Evolutionary conservation across 2,888 invertebrate species (phyloP).

Genomic region (Nyleta sp.): DNA sequence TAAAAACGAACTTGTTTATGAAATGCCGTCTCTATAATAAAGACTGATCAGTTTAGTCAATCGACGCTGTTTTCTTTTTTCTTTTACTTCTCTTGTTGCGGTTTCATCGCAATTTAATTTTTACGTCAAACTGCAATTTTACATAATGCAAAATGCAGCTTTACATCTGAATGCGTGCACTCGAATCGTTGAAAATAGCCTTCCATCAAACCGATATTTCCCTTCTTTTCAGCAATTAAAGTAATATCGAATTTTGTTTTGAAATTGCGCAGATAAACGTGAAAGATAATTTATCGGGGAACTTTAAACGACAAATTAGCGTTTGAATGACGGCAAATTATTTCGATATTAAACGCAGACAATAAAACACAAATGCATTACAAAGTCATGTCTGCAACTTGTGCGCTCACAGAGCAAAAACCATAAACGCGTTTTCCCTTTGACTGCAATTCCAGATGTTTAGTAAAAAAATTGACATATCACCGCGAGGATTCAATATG

Average conservation of each 20-base stretch:
- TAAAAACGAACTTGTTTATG: slow-evolving; percentile 41
- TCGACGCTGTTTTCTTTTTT: neutral
- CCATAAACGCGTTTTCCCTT: slow-evolving; percentile 34
- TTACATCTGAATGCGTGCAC: no score
- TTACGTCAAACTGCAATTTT: no score
- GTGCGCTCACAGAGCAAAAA: slow-evolving; percentile 13
- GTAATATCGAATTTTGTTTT: no score
- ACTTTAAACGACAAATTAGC: neutral
- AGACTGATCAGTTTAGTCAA: slow-evolving; percentile 26
- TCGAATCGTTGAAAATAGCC: no score
- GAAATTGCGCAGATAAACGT: no score
- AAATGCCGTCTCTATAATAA: slow-evolving; percentile 13
- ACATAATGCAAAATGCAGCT: no score
- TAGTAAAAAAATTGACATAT: slow-evolving; percentile 53
- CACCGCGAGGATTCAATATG: slow-evolving; percentile 51
- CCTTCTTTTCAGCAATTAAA: no score
- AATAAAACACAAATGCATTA: slow-evolving; percentile 20
- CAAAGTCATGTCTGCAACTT: slow-evolving; percentile 8
- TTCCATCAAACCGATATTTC: no score
- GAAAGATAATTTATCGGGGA: neutral
- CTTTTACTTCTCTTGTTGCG: neutral
- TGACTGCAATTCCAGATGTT: slow-evolving; percentile 34
- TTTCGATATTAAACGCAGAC: slow-evolving; percentile 13
- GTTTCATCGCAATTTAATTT: no score
- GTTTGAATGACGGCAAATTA: neutral